Evolutionary conservation across 2,888 invertebrate species (phyloP), one percentile per base, ranked within the genome.

Genomic region (Coenonympha glycerion): DNA sequence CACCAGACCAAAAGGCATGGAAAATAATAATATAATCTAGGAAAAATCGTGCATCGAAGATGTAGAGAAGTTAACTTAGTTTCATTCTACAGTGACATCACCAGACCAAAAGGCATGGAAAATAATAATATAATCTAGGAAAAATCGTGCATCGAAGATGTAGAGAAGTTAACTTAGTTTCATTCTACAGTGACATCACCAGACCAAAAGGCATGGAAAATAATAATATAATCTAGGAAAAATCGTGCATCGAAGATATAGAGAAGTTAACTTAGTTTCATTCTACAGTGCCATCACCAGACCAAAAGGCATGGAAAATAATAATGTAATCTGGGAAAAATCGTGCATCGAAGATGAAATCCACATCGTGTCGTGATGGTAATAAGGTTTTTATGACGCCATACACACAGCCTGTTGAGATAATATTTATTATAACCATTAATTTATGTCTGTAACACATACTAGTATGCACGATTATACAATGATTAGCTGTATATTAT

Each of bases 351-450:
- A 24, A 16, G 15, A 40, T 37, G 21, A 16, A 28, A 40, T 30
- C 2, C 13, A 31, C 19, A 19, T 22, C 44, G 44, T 44, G 33
- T 44, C 30, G n/a, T n/a, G 21, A 15, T 22, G 30, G 21, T 42
- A 42, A 22, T 44, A 13, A 44, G 31, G 21, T 31, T 41, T 33
- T 31, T 44, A 21, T 33, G 21, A 44, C 42, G 42, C 42, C 42
- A 44, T 21, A n/a, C n/a, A n/a, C n/a, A n/a, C n/a, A 11, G 19
- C 19, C 40, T 16, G 28, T 26, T 26, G 28, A 18, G 41, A 6
- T n/a, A n/a, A n/a, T n/a, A n/a, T n/a, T n/a, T n/a, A n/a, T n/a
- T 28, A n/a, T 19, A 19, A 41, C 19, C 28, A 22, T 39, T 24
- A 24, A 24, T 39, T 15, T 24, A 6, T 36, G 19, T 18, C 18